Evolutionary conservation across 2,888 invertebrate species (phyloP).

Genomic region (Scaptomyza parva): DNA sequence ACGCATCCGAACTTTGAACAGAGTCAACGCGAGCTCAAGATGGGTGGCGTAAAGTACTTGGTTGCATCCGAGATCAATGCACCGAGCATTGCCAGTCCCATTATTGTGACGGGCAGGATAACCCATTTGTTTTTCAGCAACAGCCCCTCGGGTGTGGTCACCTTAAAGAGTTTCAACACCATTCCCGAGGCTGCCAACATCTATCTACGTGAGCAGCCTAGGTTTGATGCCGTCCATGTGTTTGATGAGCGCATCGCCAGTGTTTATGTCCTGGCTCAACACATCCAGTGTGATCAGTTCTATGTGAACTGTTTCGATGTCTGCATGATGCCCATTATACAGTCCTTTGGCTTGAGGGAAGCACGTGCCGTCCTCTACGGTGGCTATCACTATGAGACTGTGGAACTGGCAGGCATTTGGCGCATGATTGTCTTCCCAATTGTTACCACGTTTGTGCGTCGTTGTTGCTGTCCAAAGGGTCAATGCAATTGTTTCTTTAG

Average conservation of each 20-base stretch:
- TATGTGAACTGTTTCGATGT: constrained; percentile 81
- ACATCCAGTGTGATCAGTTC: constrained; percentile 58
- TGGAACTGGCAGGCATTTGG: constrained; percentile 42
- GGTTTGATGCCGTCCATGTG: constrained; percentile 62
- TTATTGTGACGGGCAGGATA: constrained; percentile 72
- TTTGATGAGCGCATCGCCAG: constrained; percentile 77
- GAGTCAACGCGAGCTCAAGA: constrained; percentile 44
- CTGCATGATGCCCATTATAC: constrained; percentile 54
- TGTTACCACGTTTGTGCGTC: constrained; percentile 17
- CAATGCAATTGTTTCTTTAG: constrained; percentile 40
- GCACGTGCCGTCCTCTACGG: constrained; percentile 56
- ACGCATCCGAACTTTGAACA: constrained; percentile 45
- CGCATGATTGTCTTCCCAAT: constrained; percentile 81
- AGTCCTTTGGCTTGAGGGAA: constrained; percentile 20
- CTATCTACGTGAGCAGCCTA: constrained; percentile 57
- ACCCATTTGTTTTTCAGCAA: constrained; percentile 67
- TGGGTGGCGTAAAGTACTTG: constrained; percentile 57
- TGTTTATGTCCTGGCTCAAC: constrained; percentile 75
- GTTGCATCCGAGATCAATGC: constrained; percentile 45
- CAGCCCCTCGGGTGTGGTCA: constrained; percentile 62
- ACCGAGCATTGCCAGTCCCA: constrained; percentile 57
- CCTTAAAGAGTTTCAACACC: constrained; percentile 74
- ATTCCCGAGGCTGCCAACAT: constrained; percentile 66
- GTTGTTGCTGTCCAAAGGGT: constrained; percentile 48
- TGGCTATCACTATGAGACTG: constrained; percentile 80